Evolutionary conservation across 2,888 invertebrate genomes (phyloP).

Genomic region (Xiphydria camelus): DNA sequence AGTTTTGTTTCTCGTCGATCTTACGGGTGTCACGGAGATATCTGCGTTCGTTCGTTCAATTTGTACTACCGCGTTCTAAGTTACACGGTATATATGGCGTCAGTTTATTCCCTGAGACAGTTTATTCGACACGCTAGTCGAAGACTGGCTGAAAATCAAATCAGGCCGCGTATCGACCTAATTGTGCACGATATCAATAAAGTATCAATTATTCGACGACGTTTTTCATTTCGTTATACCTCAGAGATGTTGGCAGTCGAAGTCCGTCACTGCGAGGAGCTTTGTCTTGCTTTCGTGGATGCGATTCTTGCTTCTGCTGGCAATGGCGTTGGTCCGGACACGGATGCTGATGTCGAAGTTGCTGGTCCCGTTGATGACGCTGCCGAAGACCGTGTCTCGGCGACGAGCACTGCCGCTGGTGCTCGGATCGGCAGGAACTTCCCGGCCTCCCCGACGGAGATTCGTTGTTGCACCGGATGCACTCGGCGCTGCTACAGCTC

Average conservation of each 20-base stretch:
- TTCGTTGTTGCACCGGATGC: too few species aligned
- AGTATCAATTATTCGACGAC: too few species aligned
- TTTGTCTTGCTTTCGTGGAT: background rate
- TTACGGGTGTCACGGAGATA: too few species aligned
- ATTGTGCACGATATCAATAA: too few species aligned
- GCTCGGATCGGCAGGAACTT: conserved; percentile 16
- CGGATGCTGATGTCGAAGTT: background rate
- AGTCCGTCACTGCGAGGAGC: conserved; percentile 11
- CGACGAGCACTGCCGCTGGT: conserved; percentile 9
- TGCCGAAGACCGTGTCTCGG: background rate
- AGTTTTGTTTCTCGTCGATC: conserved; percentile 31
- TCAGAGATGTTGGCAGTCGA: conserved; percentile 16
- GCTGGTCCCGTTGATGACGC: background rate
- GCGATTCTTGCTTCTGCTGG: background rate
- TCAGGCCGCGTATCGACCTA: too few species aligned
- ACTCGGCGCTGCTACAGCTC: conserved; percentile 3
- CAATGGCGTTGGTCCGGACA: background rate
- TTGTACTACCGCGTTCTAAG: too few species aligned
- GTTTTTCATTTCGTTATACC: too few species aligned
- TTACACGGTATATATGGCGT: too few species aligned
- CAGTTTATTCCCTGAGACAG: too few species aligned
- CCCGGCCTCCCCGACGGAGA: conserved; percentile 18
- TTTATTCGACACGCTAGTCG: too few species aligned
- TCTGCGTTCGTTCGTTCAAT: too few species aligned
- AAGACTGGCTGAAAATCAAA: too few species aligned